Evolutionary conservation across 2,113 vertebrate species (phyloP).

Genomic region (Muntiacus reevesi): DNA sequence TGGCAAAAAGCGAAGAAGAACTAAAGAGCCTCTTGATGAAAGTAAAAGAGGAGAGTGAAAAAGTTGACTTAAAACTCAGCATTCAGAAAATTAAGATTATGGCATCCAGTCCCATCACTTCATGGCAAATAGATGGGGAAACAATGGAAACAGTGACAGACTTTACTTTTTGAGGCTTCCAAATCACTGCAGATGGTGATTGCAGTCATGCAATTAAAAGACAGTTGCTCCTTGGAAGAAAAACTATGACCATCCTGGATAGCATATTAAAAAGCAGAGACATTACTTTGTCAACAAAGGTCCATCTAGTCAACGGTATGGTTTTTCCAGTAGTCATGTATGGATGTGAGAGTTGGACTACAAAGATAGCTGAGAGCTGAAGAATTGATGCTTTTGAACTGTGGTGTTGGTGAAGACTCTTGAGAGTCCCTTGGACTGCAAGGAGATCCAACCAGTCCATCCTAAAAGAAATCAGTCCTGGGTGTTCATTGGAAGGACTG

Average conservation of each 20-base stretch:
- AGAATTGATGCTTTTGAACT: neutral
- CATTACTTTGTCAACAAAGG: neutral
- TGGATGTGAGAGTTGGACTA: neutral
- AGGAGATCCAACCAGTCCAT: neutral
- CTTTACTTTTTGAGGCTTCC: neutral
- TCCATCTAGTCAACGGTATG: neutral
- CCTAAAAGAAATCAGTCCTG: neutral
- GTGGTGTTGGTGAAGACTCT: neutral
- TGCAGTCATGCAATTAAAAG: neutral
- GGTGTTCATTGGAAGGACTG: neutral
- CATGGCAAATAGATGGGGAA: neutral
- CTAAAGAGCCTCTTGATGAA: neutral
- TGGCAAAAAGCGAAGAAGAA: neutral
- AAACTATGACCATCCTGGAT: neutral
- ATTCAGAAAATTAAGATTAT: neutral
- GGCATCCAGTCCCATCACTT: neutral
- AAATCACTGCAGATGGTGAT: neutral
- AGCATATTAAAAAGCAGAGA: neutral
- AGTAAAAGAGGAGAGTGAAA: neutral
- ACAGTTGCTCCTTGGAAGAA: neutral
- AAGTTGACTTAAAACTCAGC: neutral
- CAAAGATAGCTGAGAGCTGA: neutral
- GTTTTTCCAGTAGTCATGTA: neutral
- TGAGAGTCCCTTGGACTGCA: neutral
- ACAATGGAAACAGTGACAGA: neutral